Evolutionary conservation across 2,797 vertebrate species (phyloP).

Genomic region (Alectoris magna): DNA sequence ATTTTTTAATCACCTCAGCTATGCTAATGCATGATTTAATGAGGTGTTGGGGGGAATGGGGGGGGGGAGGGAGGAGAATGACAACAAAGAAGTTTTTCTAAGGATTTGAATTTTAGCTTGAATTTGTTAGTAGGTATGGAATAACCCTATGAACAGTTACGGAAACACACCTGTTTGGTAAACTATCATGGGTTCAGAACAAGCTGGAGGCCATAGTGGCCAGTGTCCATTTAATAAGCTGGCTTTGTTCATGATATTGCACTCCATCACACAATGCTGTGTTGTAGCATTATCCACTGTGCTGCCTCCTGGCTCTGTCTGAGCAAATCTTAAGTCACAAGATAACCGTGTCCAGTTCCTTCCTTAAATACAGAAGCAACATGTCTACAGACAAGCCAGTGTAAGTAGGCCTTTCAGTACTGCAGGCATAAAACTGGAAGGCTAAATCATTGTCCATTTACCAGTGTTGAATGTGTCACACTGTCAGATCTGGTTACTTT

Average conservation of each 20-base stretch:
- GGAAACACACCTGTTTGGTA: neutral
- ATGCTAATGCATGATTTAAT: neutral
- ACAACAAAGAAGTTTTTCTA: neutral
- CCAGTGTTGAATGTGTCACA: accelerated
- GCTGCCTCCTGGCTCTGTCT: neutral
- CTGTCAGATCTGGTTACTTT: neutral
- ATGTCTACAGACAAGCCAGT: accelerated
- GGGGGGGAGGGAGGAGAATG: neutral
- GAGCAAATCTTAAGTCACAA: neutral
- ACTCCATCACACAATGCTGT: neutral
- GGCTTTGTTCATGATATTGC: neutral
- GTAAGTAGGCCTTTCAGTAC: neutral
- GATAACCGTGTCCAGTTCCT: neutral
- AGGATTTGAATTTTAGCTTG: neutral
- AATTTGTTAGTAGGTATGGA: neutral
- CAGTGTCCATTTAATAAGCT: neutral
- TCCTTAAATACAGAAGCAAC: neutral
- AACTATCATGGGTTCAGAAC: neutral
- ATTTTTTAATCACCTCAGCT: neutral
- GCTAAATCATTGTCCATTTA: neutral
- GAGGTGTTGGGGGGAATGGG: no score
- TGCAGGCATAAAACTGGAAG: neutral
- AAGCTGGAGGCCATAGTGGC: neutral
- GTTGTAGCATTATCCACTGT: neutral
- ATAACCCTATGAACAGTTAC: neutral